Evolutionary conservation across 2,113 vertebrate species (phyloP), one percentile per base, ranked within the genome.

Genomic region (Hippocampus guttulatus): DNA sequence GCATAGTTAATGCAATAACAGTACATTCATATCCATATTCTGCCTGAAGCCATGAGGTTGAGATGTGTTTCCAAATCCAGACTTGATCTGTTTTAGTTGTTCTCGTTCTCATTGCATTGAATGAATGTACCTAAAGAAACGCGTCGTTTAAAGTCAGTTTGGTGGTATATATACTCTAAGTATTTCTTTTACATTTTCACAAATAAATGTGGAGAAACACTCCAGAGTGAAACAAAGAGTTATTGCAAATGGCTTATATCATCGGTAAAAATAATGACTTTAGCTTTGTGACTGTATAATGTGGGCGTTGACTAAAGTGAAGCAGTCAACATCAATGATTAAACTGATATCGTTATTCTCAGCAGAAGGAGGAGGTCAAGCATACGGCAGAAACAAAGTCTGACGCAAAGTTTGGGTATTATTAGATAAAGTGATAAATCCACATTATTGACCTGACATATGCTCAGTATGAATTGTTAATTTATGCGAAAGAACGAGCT

Each of bases 401-500:
- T 40, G 27, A 45, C 23, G 14, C 23, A 33, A 61, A 33, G 30
- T 61, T 61, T 18, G 16, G 27, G 20, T 67, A 21, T 21, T 64
- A 6, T 18, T 60, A n/a, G 11, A 33, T 40, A 52, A 20, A 30
- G 21, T 45, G 43, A 51, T 49, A 21, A 52, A 20, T 65, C 43
- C 15, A 49, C 47, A 47, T 65, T 14, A 7, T 6, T 65, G 64
- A 67, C 30, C 64, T 65, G 64, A 67, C 30, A 67, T 67, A 52
- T 63, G 10, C 2, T 69, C 25, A 57, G 45, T 16, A 63, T 11
- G 18, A 47, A 25, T 30, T 62, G 18, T 68, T 43, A 16, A 64
- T 18, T 51, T 67, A 18, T 61, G 27, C 27, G 74, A 51, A 14
- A 72, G 49, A 16, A 66, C 49, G 74, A 69, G 16, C 40, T 67